These are phyloP conservation scores for Pachycephus smyrnensis DNA, from an alignment of 2,888 invertebrate genomes.

Conservation along the genomic window DNA sequence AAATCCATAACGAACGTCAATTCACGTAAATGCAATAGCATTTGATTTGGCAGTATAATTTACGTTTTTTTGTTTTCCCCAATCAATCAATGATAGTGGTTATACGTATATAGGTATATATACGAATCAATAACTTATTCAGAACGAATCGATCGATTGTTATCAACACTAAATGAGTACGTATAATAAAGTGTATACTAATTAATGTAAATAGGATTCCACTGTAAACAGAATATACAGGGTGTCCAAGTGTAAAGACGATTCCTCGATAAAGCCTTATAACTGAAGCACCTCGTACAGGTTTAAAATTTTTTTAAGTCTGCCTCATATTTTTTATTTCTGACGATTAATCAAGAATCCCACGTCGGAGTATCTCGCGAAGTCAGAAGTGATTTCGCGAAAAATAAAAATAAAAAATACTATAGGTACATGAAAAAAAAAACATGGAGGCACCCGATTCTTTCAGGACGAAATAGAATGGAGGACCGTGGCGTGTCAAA, in stretches of 20 bases:
- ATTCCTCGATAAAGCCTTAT: constrained; percentile 9
- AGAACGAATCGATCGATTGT: neutral
- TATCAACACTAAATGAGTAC: constrained; percentile 38
- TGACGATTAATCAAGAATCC: no score
- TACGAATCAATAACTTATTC: no score
- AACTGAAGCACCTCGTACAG: constrained; percentile 32
- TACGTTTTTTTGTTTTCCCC: neutral
- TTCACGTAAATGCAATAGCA: constrained; percentile 58
- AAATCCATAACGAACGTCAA: constrained; percentile 39
- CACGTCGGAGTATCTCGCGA: no score
- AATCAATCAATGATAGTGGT: neutral
- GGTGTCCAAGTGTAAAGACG: constrained; percentile 28
- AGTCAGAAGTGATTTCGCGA: no score
- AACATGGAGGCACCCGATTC: no score
- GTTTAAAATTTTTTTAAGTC: neutral
- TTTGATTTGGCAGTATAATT: constrained; percentile 61
- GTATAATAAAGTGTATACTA: constrained; percentile 32
- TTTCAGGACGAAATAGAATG: no score
- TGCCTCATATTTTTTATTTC: no score
- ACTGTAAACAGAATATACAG: constrained; percentile 27
- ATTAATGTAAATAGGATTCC: constrained; percentile 42
- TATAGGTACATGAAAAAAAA: no score
- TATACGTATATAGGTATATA: neutral
- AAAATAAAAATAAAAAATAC: no score
- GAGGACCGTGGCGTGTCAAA: no score